These are phyloP conservation scores for Anthophora plumipes DNA, from an alignment of 2,888 invertebrate genomes.

Conservation along the genomic window DNA sequence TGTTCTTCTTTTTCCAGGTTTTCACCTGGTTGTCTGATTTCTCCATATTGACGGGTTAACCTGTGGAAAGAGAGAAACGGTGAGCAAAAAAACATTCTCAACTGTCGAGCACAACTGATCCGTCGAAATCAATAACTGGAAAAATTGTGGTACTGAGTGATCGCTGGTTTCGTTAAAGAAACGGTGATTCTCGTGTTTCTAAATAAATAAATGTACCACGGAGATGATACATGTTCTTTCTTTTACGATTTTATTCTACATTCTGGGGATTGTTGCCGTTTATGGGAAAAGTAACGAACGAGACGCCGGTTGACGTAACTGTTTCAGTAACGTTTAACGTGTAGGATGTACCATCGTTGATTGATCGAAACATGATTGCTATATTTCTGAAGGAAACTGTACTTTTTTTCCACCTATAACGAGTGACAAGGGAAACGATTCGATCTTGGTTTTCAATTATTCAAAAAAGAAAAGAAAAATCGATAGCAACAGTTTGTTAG, in stretches of 20 bases:
- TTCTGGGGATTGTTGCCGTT: background rate
- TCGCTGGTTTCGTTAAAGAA: background rate
- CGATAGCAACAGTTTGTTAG: background rate
- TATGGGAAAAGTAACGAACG: constrained; percentile 9
- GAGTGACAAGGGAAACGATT: too few relatives aligned
- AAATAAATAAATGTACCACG: constrained; percentile 6
- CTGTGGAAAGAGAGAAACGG: constrained; percentile 25
- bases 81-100: constrained; percentile 10
- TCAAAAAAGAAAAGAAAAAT: background rate
- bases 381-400: background rate
- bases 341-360: constrained; percentile 10
- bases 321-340: constrained; percentile 7
- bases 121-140: constrained; percentile 34
- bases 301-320: constrained; percentile 22
- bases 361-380: constrained; percentile 10
- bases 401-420: background rate
- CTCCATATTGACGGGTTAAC: constrained; percentile 53
- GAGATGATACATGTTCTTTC: background rate
- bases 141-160: background rate
- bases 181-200: background rate
- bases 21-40: constrained; percentile 73
- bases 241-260: background rate
- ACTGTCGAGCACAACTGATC: background rate
- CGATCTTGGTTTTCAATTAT: background rate
- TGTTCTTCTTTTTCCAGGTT: constrained; percentile 70